These are phyloP conservation scores for Aurelia sp. DNA, from an alignment of 30 jellyfish, hydroid and myxozoan species.

Conservation along the genomic window DNA sequence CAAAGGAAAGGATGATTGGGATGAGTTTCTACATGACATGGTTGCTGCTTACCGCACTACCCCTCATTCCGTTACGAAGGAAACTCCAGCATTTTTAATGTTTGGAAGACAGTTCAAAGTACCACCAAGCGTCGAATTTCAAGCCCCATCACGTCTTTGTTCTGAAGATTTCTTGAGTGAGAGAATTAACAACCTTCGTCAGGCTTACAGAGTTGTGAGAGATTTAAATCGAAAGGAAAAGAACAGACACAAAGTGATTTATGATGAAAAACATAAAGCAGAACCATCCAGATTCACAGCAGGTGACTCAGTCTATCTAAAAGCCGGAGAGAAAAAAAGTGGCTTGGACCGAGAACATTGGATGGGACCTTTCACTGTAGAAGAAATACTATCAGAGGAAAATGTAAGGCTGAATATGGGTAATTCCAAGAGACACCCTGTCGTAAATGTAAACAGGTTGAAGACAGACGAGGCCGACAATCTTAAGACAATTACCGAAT, in stretches of 20 bases:
- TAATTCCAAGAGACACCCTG: too few relatives aligned
- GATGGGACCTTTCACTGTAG: slow-evolving; percentile 13
- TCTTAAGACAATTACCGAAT: too few relatives aligned
- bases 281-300: too few relatives aligned
- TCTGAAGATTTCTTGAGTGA: slow-evolving; percentile 25
- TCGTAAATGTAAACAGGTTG: too few relatives aligned
- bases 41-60: slow-evolving; percentile 37
- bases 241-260: too few relatives aligned
- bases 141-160: slow-evolving; percentile 33
- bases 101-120: slow-evolving; percentile 15
- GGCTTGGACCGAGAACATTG: slow-evolving; percentile 8
- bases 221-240: slow-evolving; percentile 20
- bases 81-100: slow-evolving; percentile 48
- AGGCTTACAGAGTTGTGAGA: slow-evolving; percentile 16
- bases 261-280: too few relatives aligned
- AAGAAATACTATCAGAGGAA: slow-evolving; percentile 1
- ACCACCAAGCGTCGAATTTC: slow-evolving; percentile 21
- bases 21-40: slow-evolving; percentile 4
- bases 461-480: too few relatives aligned
- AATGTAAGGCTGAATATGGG: slow-evolving; percentile 1
- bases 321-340: neutral
- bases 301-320: too few relatives aligned
- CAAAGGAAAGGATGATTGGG: slow-evolving; percentile 43
- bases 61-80: slow-evolving; percentile 36
- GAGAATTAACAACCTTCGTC: slow-evolving; percentile 12